Percentiles rank a stretch among this genome's conserved stretches.
These are phyloP conservation scores for Cryptus armator DNA, from an alignment of 2,888 invertebrate species.

Conservation along the genomic window DNA sequence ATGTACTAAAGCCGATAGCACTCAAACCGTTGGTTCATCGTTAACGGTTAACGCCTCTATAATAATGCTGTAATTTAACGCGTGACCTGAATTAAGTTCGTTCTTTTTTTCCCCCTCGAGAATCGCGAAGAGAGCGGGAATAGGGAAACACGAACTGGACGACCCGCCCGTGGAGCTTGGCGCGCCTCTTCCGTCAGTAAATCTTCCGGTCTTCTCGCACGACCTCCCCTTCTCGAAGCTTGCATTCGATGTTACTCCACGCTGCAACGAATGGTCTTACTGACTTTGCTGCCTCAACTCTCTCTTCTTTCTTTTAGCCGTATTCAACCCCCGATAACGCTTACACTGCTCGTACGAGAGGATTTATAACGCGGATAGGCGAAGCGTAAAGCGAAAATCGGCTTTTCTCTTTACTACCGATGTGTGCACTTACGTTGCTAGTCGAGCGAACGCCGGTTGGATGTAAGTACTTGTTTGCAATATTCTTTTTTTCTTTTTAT, in stretches of 20 bases:
- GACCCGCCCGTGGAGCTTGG: not conserved
- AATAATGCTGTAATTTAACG: constrained; percentile 50
- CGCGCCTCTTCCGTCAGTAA: constrained; percentile 3
- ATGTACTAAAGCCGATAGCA: not conserved
- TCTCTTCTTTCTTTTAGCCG: constrained; percentile 11
- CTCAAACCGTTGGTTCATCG: not conserved
- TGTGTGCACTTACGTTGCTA: not conserved
- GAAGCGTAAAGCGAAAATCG: constrained; percentile 11
- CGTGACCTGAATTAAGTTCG: constrained; percentile 29
- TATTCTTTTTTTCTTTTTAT: not conserved
- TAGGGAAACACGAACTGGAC: constrained; percentile 10
- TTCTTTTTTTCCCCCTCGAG: constrained; percentile 1
- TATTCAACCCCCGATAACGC: constrained; percentile 5
- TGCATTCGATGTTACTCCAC: constrained; percentile 54
- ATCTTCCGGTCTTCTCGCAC: constrained; percentile 46
- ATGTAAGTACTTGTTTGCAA: not conserved
- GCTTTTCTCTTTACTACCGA: not conserved
- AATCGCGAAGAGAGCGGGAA: not conserved
- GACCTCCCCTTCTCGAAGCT: constrained; percentile 44
- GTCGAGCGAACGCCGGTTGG: not conserved
- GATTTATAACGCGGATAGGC: constrained; percentile 11
- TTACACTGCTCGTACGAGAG: constrained; percentile 21
- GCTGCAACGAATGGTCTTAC: constrained; percentile 5
- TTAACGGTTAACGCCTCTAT: constrained; percentile 15
- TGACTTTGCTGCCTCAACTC: constrained; percentile 54